Conservation (phyloP, 2,888 invertebrate genomes). For the Watsonalla cultraria region DNA sequence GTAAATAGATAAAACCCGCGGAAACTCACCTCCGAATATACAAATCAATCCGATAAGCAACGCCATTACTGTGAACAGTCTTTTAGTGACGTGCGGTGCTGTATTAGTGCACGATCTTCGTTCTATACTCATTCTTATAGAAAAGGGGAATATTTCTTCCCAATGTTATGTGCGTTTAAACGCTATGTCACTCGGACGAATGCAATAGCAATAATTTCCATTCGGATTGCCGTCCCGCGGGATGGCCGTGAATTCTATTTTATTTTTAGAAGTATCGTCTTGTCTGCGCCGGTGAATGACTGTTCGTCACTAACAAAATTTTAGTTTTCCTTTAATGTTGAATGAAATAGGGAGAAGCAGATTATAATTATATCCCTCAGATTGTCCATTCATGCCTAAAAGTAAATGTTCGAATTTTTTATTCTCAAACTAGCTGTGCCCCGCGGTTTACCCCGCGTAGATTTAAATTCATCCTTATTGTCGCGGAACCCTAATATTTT, state of each 20-base stretch:
- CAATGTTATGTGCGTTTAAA: not conserved
- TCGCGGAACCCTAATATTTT: too few relatives aligned
- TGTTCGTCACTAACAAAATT: constrained; percentile 27
- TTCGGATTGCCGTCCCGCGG: constrained; percentile 11
- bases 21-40: constrained; percentile 59
- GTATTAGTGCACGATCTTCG: constrained; percentile 45
- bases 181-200: constrained; percentile 6
- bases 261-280: constrained; percentile 61
- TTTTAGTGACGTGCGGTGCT: constrained; percentile 52
- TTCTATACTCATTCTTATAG: constrained; percentile 38
- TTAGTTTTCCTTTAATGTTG: constrained; percentile 6
- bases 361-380: not conserved
- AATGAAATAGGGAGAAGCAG: not conserved
- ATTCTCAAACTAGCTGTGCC: too few relatives aligned
- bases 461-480: too few relatives aligned
- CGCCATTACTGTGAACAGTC: constrained; percentile 52
- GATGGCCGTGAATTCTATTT: constrained; percentile 48
- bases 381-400: not conserved
- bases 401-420: too few relatives aligned
- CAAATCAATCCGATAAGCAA: constrained; percentile 55
- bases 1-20: constrained; percentile 27
- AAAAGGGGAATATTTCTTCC: not conserved
- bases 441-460: too few relatives aligned
- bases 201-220: constrained; percentile 24
- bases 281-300: constrained; percentile 51